Percentiles rank a stretch among this genome's conserved stretches.
Conservation (phyloP, 2,797 vertebrate species). For the Sciurus vulgaris region DNA sequence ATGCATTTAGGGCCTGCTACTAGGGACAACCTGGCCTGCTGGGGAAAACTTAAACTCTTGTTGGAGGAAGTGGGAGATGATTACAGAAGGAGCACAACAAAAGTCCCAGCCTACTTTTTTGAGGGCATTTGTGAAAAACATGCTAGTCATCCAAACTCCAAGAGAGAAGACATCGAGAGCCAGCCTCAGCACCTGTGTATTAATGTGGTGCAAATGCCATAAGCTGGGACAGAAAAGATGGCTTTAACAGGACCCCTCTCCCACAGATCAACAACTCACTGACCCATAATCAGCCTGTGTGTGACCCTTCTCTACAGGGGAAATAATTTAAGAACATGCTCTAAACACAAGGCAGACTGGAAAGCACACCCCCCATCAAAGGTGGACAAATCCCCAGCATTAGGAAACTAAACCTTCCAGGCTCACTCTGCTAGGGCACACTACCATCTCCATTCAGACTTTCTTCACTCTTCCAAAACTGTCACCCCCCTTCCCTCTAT, state of each 20-base stretch:
- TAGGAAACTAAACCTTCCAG: conserved; percentile 11
- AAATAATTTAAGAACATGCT: conserved; percentile 18
- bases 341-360: not conserved
- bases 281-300: not conserved
- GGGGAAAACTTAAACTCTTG: not conserved
- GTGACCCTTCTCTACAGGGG: conserved; percentile 14
- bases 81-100: not conserved
- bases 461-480: not conserved
- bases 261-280: conserved; percentile 18
- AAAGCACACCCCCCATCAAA: not conserved
- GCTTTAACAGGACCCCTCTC: not conserved
- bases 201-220: not conserved
- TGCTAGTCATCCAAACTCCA: not conserved
- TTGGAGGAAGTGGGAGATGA: not conserved
- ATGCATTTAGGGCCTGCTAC: not conserved
- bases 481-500: not conserved
- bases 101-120: not conserved
- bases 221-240: not conserved
- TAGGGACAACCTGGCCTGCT: not conserved
- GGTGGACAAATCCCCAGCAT: not conserved
- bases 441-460: not conserved
- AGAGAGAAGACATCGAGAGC: conserved; percentile 32
- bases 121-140: not conserved
- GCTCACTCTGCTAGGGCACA: not conserved
- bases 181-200: not conserved